Conservation (phyloP, 2,888 invertebrate genomes). For the Alcis repandata region DNA sequence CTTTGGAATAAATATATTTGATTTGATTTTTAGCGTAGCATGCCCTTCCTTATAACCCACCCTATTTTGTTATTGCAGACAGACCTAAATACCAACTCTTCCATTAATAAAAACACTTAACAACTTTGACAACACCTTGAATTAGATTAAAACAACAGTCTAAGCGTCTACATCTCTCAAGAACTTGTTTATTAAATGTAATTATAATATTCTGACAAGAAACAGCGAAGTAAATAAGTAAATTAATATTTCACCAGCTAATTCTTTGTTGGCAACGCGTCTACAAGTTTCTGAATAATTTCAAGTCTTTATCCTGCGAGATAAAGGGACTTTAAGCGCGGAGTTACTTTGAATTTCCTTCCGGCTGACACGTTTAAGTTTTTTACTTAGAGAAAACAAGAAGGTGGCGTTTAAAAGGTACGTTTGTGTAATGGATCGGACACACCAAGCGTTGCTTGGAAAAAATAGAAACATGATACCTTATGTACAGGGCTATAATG, state of each 20-base stretch:
- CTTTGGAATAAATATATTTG: too few species aligned
- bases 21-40: too few species aligned
- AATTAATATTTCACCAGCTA: constrained; percentile 38
- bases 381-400: constrained; percentile 20
- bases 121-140: neutral
- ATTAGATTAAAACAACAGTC: neutral
- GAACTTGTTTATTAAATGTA: constrained; percentile 27
- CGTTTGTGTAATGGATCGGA: neutral
- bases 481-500: too few species aligned
- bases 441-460: neutral
- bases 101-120: too few species aligned
- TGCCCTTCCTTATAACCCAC: too few species aligned
- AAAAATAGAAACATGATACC: too few species aligned
- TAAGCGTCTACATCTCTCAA: constrained; percentile 1
- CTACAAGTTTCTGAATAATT: constrained; percentile 43
- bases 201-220: constrained; percentile 26
- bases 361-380: constrained; percentile 29
- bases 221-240: constrained; percentile 20
- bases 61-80: too few species aligned
- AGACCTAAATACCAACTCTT: too few species aligned
- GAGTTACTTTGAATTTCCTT: constrained; percentile 27
- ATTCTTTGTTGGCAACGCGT: constrained; percentile 37
- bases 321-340: constrained; percentile 40
- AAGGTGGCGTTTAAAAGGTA: neutral
- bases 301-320: constrained; percentile 38